Evolutionary conservation across 2,113 vertebrate genomes (phyloP).

Genomic region (Willisornis vidua): DNA sequence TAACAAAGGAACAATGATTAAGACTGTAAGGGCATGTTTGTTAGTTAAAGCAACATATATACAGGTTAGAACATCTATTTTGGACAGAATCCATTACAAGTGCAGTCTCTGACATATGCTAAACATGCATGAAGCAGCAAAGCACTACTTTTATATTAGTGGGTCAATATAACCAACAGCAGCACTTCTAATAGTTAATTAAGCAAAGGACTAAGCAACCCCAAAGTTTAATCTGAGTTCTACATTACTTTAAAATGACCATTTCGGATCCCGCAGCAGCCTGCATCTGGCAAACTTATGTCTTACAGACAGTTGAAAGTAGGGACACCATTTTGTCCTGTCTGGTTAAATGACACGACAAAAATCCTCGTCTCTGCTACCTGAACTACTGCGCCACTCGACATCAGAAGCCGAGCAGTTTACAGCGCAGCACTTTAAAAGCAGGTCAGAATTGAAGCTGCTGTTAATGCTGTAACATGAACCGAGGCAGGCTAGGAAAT

Average conservation of each 20-base stretch:
- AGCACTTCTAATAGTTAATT: background rate
- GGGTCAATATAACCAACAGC: background rate
- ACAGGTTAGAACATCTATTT: background rate
- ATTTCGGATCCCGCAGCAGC: background rate
- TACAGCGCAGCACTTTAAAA: background rate
- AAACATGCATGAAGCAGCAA: background rate
- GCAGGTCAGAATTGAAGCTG: rapidly evolving
- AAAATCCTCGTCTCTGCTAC: background rate
- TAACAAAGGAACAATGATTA: background rate
- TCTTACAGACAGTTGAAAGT: rapidly evolving
- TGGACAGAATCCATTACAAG: background rate
- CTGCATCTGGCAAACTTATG: rapidly evolving
- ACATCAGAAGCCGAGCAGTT: background rate
- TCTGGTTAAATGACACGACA: background rate
- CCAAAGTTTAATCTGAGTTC: background rate
- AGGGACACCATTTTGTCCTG: background rate
- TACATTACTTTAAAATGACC: background rate
- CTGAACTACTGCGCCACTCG: background rate
- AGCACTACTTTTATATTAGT: background rate
- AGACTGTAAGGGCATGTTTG: background rate
- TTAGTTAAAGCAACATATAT: background rate
- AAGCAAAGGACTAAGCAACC: background rate
- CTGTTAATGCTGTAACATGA: rapidly evolving
- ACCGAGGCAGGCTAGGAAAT: rapidly evolving
- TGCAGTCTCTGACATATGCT: background rate